Base-by-base conservation (phyloP, 2,888 invertebrate species). In the Andricus quercusramuli region DNA sequence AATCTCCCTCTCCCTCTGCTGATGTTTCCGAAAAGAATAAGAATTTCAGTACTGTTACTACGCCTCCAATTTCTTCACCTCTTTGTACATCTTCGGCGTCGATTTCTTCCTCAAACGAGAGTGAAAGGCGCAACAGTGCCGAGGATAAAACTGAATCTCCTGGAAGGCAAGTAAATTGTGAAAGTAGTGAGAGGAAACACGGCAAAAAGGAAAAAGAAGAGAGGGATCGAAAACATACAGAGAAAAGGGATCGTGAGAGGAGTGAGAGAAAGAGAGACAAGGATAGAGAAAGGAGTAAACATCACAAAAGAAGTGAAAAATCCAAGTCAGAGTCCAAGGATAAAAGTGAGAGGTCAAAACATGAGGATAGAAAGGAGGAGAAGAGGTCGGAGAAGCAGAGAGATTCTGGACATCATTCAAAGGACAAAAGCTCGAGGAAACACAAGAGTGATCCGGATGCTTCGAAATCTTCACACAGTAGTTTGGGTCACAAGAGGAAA, bases 401-500 rank as follows among this genome's bases (percentile, higher is more conserved):
- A 25, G 65, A 83, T 13, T 74, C 80, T 11, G 85, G 80, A 78
- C 82, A 83, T 67, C 82, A 83, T 3, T 79, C 80, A 4, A 80
- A 83, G 56, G 82, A 68, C 6, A 83, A 83, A 32, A 80, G 81
- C n/a, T 80, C 77, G 37, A 76, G 65, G 32, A 80, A 64, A 15
- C 79, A 79, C n/a, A 37, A 79, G 15, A 78, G 70, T 15, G 78
- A 83, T 22, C 17, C 32, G 3, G 67, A 74, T 15, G 29, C 20
- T n/a, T 80, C 83, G 15, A 76, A 76, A 15, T 83, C 82, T 1
- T 80, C 83, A 17, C 81, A 77, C 13, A 79, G 59, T 25, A 82
- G 78, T 4, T 81, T 79, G n/a, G 76, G 65, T 9, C 82, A 82
- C 77, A 91, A 91, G 79, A 87, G 90, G 62, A 91, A 91, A 83